Percentiles rank a stretch among this genome's conserved stretches.
phyloP scores from a whole-genome alignment of 2,888 invertebrate genomes.

The Halocaridina rubra region DNA sequence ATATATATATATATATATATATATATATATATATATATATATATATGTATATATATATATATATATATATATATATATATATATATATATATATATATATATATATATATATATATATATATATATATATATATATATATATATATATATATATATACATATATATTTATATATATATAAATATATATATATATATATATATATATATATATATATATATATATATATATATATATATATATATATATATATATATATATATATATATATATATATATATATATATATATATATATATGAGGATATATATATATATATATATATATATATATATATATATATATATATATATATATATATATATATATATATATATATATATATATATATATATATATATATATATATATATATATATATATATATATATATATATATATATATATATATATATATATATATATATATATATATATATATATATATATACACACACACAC shows the following conservation, averaged over 20 bases:
- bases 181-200: background rate
- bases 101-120: too few species aligned
- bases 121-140: too few species aligned
- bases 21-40: too few species aligned
- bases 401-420: background rate
- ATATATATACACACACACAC: background rate
- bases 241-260: conserved; percentile 18
- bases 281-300: conserved; percentile 2
- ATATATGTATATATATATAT: too few species aligned
- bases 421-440: background rate
- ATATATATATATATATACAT: too few species aligned
- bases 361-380: conserved; percentile 20
- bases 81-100: too few species aligned
- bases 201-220: background rate
- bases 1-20: too few species aligned
- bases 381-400: conserved; percentile 3
- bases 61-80: too few species aligned
- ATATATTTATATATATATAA: background rate
- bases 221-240: background rate
- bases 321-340: conserved; percentile 18
- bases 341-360: conserved; percentile 40
- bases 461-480: background rate
- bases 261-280: conserved; percentile 10
- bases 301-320: background rate
- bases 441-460: background rate